Percentiles rank a stretch among this genome's conserved stretches.
Conservation (phyloP, 2,888 invertebrate species). For the Dilophus febrilis region DNA sequence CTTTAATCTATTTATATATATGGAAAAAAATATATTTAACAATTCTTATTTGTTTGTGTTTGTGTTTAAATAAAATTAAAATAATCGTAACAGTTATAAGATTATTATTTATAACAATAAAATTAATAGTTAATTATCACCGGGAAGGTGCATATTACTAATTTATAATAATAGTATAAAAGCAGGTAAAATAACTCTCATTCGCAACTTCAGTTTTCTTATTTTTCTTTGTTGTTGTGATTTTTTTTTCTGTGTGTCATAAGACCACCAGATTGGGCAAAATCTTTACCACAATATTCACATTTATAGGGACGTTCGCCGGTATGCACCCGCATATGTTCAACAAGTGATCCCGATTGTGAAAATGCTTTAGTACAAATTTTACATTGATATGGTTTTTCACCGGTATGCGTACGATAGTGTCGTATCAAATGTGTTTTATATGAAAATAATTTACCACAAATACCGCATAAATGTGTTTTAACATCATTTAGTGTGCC, state of each 20-base stretch:
- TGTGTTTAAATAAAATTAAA: too few relatives aligned
- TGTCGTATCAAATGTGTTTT: background rate
- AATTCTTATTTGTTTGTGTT: too few relatives aligned
- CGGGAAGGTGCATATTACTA: too few relatives aligned
- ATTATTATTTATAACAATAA: too few relatives aligned
- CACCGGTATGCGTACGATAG: background rate
- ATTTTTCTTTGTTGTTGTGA: background rate
- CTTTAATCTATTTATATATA: too few relatives aligned
- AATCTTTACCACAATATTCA: slow-evolving; percentile 3
- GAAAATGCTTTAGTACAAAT: slow-evolving; percentile 2
- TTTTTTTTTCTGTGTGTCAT: slow-evolving; percentile 2
- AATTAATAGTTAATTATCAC: too few relatives aligned
- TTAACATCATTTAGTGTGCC: background rate
- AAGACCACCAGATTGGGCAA: slow-evolving; percentile 2
- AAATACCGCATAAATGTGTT: background rate
- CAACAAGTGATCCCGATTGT: background rate
- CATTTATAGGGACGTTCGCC: background rate
- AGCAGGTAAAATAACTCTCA: too few relatives aligned
- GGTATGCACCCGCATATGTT: background rate
- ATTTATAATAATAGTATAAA: too few relatives aligned
- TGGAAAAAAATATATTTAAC: too few relatives aligned
- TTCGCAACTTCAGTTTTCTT: too few relatives aligned
- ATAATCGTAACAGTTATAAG: too few relatives aligned
- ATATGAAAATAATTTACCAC: slow-evolving; percentile 1
- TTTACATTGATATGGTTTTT: background rate